A percentile compares a stretch with the other conserved stretches of the same genome.
phyloP scores from a whole-genome alignment of 1,140 invertebrate species.

The Thaumetopoea pityocampa region DNA sequence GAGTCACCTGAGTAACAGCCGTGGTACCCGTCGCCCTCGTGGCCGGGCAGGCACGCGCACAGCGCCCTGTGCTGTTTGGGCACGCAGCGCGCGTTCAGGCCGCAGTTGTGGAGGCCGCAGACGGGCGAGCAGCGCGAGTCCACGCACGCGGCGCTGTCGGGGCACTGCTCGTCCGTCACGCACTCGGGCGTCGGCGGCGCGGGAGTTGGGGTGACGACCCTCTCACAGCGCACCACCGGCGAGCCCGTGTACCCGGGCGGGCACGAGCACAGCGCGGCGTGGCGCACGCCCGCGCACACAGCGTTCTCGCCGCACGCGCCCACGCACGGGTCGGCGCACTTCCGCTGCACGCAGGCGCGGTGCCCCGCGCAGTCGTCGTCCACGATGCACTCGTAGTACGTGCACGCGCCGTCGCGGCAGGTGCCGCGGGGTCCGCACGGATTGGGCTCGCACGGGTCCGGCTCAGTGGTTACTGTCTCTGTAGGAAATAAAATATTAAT shows the following conservation, averaged over 20 bases:
- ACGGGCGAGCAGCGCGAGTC: constrained; percentile 86
- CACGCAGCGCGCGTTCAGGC: constrained; percentile 87
- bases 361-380: constrained; percentile 89
- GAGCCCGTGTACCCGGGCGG: constrained; percentile 84
- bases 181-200: constrained; percentile 85
- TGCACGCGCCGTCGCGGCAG: constrained; percentile 86
- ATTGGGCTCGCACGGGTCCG: constrained; percentile 87
- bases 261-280: constrained; percentile 85
- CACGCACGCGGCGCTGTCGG: constrained; percentile 89
- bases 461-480: constrained; percentile 41
- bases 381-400: constrained; percentile 90
- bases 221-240: constrained; percentile 83
- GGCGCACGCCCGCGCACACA: constrained; percentile 86
- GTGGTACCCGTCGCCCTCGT: constrained; percentile 89
- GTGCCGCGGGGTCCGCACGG: constrained; percentile 88
- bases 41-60: constrained; percentile 89
- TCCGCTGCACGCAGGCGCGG: constrained; percentile 86
- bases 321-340: constrained; percentile 88
- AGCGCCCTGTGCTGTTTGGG: constrained; percentile 88
- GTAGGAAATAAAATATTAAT: constrained; percentile 3
- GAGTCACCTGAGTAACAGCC: constrained; percentile 84
- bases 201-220: constrained; percentile 54
- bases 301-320: constrained; percentile 91
- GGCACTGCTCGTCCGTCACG: constrained; percentile 86
- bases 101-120: constrained; percentile 85